phyloP scores from a whole-genome alignment of 2,113 vertebrate species.

The Silurus asotus region DNA sequence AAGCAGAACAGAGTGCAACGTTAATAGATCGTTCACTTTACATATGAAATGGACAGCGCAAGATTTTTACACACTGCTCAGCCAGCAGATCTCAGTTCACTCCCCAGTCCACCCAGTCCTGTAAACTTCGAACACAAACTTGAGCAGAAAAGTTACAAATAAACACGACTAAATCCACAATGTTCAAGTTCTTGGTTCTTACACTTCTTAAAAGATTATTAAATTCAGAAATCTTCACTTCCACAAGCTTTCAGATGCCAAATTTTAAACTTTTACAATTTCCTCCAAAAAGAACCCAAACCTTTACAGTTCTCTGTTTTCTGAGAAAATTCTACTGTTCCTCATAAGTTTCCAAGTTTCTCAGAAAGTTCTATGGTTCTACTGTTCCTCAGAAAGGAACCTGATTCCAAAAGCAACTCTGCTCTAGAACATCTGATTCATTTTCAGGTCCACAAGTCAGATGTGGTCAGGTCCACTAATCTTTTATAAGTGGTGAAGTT shows the following conservation, averaged over 20 bases:
- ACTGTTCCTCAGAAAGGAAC: neutral
- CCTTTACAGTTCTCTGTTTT: neutral
- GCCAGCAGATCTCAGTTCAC: neutral
- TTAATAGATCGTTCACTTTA: neutral
- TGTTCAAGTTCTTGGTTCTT: neutral
- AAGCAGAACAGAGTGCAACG: neutral
- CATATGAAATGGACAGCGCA: neutral
- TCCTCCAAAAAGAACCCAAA: neutral
- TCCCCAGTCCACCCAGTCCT: neutral
- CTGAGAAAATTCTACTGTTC: neutral
- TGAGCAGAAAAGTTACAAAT: neutral
- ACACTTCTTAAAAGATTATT: neutral
- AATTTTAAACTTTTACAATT: neutral
- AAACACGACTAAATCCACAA: neutral
- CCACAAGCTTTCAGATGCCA: neutral
- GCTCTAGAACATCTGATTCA: no score
- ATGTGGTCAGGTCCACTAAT: no score
- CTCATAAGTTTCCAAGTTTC: neutral
- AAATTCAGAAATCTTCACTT: neutral
- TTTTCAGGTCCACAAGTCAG: no score
- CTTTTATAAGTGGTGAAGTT: neutral
- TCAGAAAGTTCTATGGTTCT: neutral
- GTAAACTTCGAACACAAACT: neutral
- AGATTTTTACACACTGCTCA: neutral
- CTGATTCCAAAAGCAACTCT: neutral